These are phyloP conservation scores for Lepilemur ruficaudatus DNA, from an alignment of 2,797 vertebrate genomes.

Conservation along the genomic window DNA sequence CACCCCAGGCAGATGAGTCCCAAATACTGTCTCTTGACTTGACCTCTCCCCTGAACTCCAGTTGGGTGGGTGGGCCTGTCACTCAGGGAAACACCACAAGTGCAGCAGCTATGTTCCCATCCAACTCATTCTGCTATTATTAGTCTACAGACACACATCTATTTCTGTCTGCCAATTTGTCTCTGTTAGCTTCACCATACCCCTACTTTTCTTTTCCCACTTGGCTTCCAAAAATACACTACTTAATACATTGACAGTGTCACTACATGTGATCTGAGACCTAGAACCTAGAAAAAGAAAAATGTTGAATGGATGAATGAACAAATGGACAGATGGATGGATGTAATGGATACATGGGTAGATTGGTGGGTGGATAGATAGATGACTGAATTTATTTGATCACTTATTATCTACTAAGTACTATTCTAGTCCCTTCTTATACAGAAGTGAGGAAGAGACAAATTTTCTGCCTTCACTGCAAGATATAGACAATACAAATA, in stretches of 20 bases:
- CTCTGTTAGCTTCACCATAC: constrained; percentile 54
- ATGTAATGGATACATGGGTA: not conserved
- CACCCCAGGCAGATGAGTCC: constrained; percentile 64
- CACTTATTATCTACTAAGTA: not conserved
- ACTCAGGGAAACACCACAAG: constrained; percentile 51
- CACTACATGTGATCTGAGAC: constrained; percentile 17
- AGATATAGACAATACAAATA: not conserved
- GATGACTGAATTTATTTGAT: not conserved
- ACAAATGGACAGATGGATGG: not conserved
- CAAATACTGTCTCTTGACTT: constrained; percentile 63
- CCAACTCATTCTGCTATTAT: constrained; percentile 49
- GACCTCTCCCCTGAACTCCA: constrained; percentile 67
- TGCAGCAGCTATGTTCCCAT: not conserved
- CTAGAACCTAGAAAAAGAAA: constrained; percentile 30
- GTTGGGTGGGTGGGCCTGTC: constrained; percentile 65
- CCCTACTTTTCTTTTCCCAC: constrained; percentile 65
- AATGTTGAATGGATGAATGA: not conserved
- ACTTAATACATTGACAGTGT: constrained; percentile 28
- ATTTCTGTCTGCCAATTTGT: constrained; percentile 66
- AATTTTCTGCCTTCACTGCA: not conserved
- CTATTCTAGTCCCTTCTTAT: not conserved
- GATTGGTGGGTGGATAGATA: not conserved
- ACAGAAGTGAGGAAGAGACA: not conserved
- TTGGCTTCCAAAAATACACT: constrained; percentile 60
- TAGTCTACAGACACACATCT: constrained; percentile 65